phyloP scores from a whole-genome alignment of 2,797 vertebrate species.

The Channallabes apus region DNA sequence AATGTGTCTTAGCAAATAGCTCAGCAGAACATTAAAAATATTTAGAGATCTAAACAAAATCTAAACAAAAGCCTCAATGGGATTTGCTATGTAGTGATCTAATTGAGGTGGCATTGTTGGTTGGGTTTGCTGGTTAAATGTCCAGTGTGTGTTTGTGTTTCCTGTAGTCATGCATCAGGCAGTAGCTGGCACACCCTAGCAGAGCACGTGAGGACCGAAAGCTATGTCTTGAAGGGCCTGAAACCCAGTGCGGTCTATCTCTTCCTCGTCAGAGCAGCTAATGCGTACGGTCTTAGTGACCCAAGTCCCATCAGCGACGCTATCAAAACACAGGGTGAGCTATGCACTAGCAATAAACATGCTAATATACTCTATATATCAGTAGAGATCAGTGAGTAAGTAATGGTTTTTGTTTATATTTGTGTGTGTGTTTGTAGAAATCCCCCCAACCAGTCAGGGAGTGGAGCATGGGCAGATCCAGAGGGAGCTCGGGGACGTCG shows the following conservation, averaged over 20 bases:
- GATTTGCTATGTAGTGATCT: background rate
- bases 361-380: background rate
- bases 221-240: conserved; percentile 88
- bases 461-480: conserved; percentile 98
- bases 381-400: background rate
- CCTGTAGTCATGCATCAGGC: conserved; percentile 88
- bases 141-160: conserved; percentile 32
- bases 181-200: conserved; percentile 98
- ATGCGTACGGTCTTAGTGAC: conserved; percentile 96
- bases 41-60: background rate
- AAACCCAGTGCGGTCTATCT: conserved; percentile 96
- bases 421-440: conserved; percentile 75
- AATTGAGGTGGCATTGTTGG: background rate
- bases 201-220: conserved; percentile 93
- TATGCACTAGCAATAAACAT: background rate
- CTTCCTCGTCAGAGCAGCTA: conserved; percentile 95
- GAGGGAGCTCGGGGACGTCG: conserved; percentile 88
- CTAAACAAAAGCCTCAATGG: background rate
- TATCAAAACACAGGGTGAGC: conserved; percentile 94
- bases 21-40: background rate
- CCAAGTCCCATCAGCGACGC: conserved; percentile 96
- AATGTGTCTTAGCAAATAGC: too few species aligned
- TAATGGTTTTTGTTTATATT: background rate
- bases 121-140: background rate
- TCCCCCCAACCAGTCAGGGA: conserved; percentile 93